Percentiles rank a stretch among this genome's conserved stretches.
Evolutionary conservation across 1,140 invertebrate species (phyloP).

Genomic region (Macrotrachela quadricornifera): DNA sequence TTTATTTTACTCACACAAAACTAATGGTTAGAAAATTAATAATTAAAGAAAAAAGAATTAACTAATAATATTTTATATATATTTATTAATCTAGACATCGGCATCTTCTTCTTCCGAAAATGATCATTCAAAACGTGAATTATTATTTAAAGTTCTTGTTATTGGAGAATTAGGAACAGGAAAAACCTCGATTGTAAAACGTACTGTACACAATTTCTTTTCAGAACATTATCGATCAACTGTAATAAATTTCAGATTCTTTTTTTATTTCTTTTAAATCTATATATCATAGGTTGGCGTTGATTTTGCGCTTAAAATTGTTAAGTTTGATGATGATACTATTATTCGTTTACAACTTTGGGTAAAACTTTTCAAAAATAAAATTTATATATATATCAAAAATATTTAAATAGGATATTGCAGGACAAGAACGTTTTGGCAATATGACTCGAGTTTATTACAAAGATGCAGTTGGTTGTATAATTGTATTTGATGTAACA

Average conservation of each 20-base stretch:
- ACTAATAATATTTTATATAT: too few relatives aligned
- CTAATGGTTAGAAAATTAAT: too few relatives aligned
- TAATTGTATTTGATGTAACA: constrained; percentile 24
- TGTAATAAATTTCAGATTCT: constrained; percentile 15
- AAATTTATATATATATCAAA: constrained; percentile 81
- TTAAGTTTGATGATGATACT: constrained; percentile 84
- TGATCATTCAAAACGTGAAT: constrained; percentile 37
- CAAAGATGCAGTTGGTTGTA: constrained; percentile 21
- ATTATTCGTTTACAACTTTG: constrained; percentile 75
- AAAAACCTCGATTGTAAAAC: constrained; percentile 91
- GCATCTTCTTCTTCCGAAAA: too few relatives aligned
- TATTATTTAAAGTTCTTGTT: constrained; percentile 91
- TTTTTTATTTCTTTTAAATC: too few relatives aligned
- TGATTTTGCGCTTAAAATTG: constrained; percentile 89
- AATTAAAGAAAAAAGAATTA: too few relatives aligned
- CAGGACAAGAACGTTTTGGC: background rate
- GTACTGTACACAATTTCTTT: constrained; percentile 84
- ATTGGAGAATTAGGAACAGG: constrained; percentile 92
- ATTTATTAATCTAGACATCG: too few relatives aligned
- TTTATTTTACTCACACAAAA: too few relatives aligned
- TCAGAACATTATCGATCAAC: constrained; percentile 88
- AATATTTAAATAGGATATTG: constrained; percentile 27
- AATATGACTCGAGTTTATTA: constrained; percentile 1
- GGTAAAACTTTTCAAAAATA: constrained; percentile 66
- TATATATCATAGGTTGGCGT: constrained; percentile 54